Evolutionary conservation across 2,888 invertebrate genomes (phyloP), one percentile per base, ranked within the genome.

Genomic region (Synanthedon vespiformis): DNA sequence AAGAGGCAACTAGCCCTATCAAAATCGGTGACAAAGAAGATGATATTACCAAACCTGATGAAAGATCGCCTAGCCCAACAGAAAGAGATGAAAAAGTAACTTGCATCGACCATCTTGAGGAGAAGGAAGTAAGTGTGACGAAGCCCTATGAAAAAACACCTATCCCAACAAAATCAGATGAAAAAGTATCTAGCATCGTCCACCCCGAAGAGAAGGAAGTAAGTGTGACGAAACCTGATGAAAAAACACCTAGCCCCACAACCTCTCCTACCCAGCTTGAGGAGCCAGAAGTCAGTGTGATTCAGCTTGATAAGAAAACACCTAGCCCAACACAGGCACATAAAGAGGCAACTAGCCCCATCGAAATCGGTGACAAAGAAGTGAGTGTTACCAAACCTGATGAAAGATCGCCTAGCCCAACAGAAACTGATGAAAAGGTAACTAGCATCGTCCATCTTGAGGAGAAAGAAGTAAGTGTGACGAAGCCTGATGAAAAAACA

Each of bases 381-480:
- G 4, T 44, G 1, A 12, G n/a, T 44, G 44, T 13, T 4, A 44
- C 48, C 0, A 16, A 48, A 6, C 18, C 16, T 16, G 18, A 48
- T 18, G 48, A 48, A 22, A 48, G 18, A 48, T 4, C 18, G 3
- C 48, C 18, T 12, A 14, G 8, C 22, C 1, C 27, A 3, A 27
- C 53, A 0, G 48, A 58, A 18, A 53, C 41, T 34, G 11, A 48
- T 50, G 44, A 55, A 14, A 48, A 48, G 18, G 2, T 14, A 12
- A 5, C 14, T 18, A 18, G 5, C 14, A 5, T 14, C n/a, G 34
- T 50, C 40, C 57, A 53, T n/a, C 5, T 16, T 12, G 48, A 48
- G 6, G 48, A 48, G 48, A 48, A 14, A 12, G 16, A 5, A 12
- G 14, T 16, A 14, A 16, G 14, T 48, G 4, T 10, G 6, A 16